Percentiles rank a stretch among this genome's conserved stretches.
phyloP scores from a whole-genome alignment of 2,113 vertebrate genomes.

The Sander lucioperca region DNA sequence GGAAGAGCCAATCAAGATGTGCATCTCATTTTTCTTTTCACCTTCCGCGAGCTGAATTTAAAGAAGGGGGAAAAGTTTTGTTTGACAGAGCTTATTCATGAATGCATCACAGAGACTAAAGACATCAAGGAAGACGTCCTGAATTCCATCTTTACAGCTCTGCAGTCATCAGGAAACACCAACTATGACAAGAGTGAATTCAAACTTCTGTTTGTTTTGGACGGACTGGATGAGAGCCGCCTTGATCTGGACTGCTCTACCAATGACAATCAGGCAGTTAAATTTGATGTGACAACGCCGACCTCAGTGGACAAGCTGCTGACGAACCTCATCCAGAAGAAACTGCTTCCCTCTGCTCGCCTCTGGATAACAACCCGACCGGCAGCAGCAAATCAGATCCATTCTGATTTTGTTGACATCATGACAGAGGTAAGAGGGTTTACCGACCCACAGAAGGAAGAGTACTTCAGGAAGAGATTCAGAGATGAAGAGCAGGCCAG shows the following conservation, averaged over 20 bases:
- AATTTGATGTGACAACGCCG: background rate
- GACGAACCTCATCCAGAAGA: conserved; percentile 11
- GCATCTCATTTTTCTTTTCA: conserved; percentile 44
- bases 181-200: conserved; percentile 43
- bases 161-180: conserved; percentile 53
- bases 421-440: background rate
- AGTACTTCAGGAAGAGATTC: background rate
- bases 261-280: background rate
- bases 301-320: background rate
- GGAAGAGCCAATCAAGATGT: conserved; percentile 27
- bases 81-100: conserved; percentile 46
- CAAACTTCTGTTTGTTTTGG: conserved; percentile 54
- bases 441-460: background rate
- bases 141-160: conserved; percentile 19
- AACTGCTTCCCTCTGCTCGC: conserved; percentile 12
- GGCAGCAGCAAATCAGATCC: conserved; percentile 15
- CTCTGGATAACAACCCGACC: conserved; percentile 9
- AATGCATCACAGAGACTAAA: conserved; percentile 13
- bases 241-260: conserved; percentile 25
- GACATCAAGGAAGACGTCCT: background rate
- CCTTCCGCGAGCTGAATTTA: conserved; percentile 44
- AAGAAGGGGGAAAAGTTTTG: conserved; percentile 2
- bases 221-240: conserved; percentile 55
- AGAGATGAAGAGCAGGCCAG: background rate
- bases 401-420: background rate